Percentiles rank a stretch among this genome's conserved stretches.
phyloP scores from a whole-genome alignment of 2,888 invertebrate species.

The Antitype chi region DNA sequence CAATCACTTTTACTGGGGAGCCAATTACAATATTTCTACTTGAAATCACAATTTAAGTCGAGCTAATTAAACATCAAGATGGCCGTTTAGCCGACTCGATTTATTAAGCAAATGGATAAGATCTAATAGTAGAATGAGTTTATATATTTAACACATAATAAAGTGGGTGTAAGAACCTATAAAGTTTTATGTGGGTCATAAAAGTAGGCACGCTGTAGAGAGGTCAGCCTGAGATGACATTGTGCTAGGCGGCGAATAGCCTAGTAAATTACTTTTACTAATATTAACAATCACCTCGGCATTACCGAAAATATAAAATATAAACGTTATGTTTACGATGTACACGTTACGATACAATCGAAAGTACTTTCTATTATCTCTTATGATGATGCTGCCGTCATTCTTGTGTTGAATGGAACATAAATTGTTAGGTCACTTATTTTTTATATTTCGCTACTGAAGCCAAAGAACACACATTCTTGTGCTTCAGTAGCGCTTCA shows the following conservation, averaged over 20 bases:
- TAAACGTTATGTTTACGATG: slow-evolving; percentile 41
- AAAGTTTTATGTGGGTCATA: slow-evolving; percentile 77
- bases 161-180: slow-evolving; percentile 74
- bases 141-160: slow-evolving; percentile 77
- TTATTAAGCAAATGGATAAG: slow-evolving; percentile 72
- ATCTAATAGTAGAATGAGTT: slow-evolving; percentile 69
- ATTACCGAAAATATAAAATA: slow-evolving; percentile 43
- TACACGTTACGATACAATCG: slow-evolving; percentile 45
- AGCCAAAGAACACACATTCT: background rate
- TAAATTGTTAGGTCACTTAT: background rate
- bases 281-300: slow-evolving; percentile 64
- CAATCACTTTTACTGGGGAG: slow-evolving; percentile 58
- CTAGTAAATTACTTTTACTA: slow-evolving; percentile 67
- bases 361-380: slow-evolving; percentile 28
- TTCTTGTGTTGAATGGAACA: slow-evolving; percentile 13
- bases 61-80: slow-evolving; percentile 57
- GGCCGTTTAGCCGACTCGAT: slow-evolving; percentile 49
- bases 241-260: slow-evolving; percentile 69
- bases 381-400: slow-evolving; percentile 4
- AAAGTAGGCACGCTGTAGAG: slow-evolving; percentile 73
- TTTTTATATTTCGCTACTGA: background rate
- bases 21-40: slow-evolving; percentile 65
- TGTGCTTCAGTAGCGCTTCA: background rate
- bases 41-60: slow-evolving; percentile 51
- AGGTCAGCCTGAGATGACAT: slow-evolving; percentile 72